Evolutionary conservation across 2,888 invertebrate species (phyloP), one percentile per base, ranked within the genome.

Genomic region (Priocnemis perturbator): DNA sequence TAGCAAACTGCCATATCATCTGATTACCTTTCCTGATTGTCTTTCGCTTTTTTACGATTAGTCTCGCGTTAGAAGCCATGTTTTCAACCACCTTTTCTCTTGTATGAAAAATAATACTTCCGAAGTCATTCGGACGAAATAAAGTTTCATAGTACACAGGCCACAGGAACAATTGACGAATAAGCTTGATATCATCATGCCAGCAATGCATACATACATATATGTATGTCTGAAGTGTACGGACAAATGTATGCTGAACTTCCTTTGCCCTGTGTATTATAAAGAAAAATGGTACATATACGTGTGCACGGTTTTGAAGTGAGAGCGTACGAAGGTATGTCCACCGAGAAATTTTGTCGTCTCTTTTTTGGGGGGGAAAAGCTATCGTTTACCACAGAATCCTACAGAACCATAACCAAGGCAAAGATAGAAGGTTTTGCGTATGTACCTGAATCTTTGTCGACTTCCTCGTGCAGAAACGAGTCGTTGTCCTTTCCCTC

Each of bases 401-500:
- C 80, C 84, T 87, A 88, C 84, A 72, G 71, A 82, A 88, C 87
- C 87, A 87, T 81, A 88, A 87, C 87, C 87, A 85, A 79, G 81
- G 78, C 73, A 83, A 83, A 74, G 78, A 76, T 37, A 37, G 37
- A 37, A 11, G 37, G 37, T 11, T 37, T 37, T 76, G 81, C 80
- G 76, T 83, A 86, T 84, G 62, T 89, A 89, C 89, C 89, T 88
- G 89, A 88, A 89, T 93, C 92, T 85, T 92, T 87, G 60, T 91
- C 88, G 68, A 88, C 90, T 85, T 93, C 93, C 85, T 92, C 92
- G 60, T 90, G 90, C 81, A 92, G 90, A 85, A 92, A 91, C 20
- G 92, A 92, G 83, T 95, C 95, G 88, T 95, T 93, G 89, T 96
- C 96, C 87, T 95, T 95, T 23, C 96, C 96, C 85, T 96, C 96